These are phyloP conservation scores for Oriolus oriolus DNA, from an alignment of 2,113 vertebrate species.

Conservation along the genomic window DNA sequence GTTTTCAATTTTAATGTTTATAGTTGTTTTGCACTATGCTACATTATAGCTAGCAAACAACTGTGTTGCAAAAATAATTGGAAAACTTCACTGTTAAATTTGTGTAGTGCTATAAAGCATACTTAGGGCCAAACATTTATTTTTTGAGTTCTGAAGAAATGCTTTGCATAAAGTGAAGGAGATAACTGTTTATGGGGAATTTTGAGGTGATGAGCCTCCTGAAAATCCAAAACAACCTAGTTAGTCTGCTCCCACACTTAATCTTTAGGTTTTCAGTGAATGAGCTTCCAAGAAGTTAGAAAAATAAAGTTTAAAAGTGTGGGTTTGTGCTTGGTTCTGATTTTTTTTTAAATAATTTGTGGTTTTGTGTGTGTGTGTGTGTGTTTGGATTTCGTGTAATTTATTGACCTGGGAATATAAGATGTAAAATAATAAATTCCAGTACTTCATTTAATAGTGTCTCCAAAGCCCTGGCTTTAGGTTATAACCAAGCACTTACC, in stretches of 20 bases:
- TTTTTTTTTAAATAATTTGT: neutral
- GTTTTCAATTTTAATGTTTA: neutral
- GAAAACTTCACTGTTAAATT: neutral
- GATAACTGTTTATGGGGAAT: neutral
- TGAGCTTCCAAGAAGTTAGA: neutral
- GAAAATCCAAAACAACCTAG: rapidly evolving
- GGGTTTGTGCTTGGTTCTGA: neutral
- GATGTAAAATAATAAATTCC: neutral
- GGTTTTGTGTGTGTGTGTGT: no score
- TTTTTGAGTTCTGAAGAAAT: neutral
- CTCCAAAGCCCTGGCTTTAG: neutral
- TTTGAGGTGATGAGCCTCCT: neutral
- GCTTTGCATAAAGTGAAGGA: neutral
- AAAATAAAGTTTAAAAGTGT: neutral
- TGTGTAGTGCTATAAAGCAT: neutral
- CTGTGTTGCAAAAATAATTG: neutral
- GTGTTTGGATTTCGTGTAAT: neutral
- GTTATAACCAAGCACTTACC: neutral
- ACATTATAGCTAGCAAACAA: neutral
- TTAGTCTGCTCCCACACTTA: neutral
- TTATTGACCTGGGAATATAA: neutral
- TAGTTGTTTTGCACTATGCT: neutral
- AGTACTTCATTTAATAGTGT: neutral
- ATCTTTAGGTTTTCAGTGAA: neutral
- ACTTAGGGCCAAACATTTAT: neutral